Conservation (phyloP, 2,888 invertebrate species). For the Apamea crenata region DNA sequence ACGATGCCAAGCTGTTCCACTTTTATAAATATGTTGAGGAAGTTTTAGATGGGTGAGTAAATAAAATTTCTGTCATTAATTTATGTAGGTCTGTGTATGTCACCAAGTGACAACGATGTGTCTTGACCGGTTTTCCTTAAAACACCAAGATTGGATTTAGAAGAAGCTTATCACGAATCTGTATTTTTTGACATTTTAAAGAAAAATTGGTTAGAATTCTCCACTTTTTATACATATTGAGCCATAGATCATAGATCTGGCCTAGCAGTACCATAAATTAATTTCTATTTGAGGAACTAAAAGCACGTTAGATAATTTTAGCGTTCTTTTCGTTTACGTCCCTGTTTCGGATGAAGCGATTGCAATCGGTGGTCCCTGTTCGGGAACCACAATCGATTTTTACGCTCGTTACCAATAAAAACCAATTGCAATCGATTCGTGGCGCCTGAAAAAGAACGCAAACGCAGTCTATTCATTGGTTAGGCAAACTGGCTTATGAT, state of each 20-base stretch:
- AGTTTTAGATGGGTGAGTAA: conserved; percentile 78
- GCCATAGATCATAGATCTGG: neutral
- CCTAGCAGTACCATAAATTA: no score
- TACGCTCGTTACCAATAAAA: no score
- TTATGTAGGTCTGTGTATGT: neutral
- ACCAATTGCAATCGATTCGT: no score
- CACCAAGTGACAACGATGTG: neutral
- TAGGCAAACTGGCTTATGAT: no score
- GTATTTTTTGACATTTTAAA: neutral
- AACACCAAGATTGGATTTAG: neutral
- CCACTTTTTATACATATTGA: neutral
- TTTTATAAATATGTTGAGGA: conserved; percentile 85
- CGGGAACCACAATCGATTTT: no score
- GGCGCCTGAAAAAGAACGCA: no score
- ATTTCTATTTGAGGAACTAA: no score
- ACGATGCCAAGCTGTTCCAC: conserved; percentile 82
- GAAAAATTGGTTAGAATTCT: neutral
- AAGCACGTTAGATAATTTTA: no score
- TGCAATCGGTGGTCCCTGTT: no score
- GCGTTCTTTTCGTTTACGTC: no score
- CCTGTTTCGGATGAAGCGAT: no score
- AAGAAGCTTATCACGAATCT: neutral
- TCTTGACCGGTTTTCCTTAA: neutral
- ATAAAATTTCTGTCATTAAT: neutral
- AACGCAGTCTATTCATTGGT: no score